A percentile compares a stretch with the other conserved stretches of the same genome.
Conservation (phyloP, 2,888 invertebrate genomes). For the Coremacera marginata region DNA sequence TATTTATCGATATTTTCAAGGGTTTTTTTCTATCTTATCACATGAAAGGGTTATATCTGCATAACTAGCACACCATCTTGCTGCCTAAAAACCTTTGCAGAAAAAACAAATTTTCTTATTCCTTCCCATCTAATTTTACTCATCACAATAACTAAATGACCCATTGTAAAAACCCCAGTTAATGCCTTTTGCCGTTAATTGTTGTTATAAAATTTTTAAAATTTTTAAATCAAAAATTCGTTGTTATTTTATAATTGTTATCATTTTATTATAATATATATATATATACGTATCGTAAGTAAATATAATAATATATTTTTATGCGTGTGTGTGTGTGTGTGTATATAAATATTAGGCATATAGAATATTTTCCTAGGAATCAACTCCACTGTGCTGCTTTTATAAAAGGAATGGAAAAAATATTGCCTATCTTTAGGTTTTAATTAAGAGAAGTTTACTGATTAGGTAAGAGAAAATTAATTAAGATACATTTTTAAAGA, state of each 20-base stretch:
- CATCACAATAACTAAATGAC: constrained; percentile 53
- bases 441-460: neutral
- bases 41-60: too few relatives aligned
- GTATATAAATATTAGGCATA: constrained; percentile 27
- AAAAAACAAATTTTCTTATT: neutral
- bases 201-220: constrained; percentile 39
- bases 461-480: neutral
- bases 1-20: too few relatives aligned
- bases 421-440: constrained; percentile 9
- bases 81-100: too few relatives aligned
- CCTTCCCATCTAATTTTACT: constrained; percentile 54
- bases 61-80: too few relatives aligned
- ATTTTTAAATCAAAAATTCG: constrained; percentile 49
- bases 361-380: neutral
- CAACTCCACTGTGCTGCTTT: neutral
- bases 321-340: constrained; percentile 22
- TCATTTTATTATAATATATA: constrained; percentile 39
- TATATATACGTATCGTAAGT: constrained; percentile 19
- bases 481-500: too few relatives aligned
- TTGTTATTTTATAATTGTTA: constrained; percentile 42
- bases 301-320: constrained; percentile 28
- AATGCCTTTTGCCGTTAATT: constrained; percentile 55
- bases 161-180: constrained; percentile 47
- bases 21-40: too few relatives aligned
- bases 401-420: neutral